These are phyloP conservation scores for Montipora capitata DNA, from an alignment of 92 coral and sea anemone species.

Conservation along the genomic window DNA sequence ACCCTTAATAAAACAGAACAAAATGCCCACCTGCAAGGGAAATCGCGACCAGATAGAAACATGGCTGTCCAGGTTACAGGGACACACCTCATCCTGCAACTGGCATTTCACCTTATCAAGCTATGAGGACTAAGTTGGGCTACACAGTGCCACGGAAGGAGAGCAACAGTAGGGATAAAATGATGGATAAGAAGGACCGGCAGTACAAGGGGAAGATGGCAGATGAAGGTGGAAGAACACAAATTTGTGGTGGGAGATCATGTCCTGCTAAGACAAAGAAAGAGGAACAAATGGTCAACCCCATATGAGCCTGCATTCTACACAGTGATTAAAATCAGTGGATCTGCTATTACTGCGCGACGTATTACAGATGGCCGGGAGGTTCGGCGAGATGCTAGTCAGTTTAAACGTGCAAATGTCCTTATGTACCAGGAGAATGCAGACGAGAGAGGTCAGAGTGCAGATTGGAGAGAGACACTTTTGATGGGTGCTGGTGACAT, in stretches of 20 bases:
- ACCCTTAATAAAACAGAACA: constrained; percentile 74
- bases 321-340: no score
- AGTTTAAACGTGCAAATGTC: no score
- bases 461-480: background rate
- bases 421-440: no score
- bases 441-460: background rate
- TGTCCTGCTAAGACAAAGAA: constrained; percentile 57
- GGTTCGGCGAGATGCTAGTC: no score
- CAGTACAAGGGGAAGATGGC: constrained; percentile 67
- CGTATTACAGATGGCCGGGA: no score
- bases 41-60: constrained; percentile 54
- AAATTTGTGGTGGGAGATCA: constrained; percentile 70
- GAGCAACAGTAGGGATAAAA: constrained; percentile 34
- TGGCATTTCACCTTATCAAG: constrained; percentile 72
- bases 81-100: constrained; percentile 63
- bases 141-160: constrained; percentile 39
- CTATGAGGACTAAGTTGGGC: constrained; percentile 75
- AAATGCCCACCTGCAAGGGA: constrained; percentile 72
- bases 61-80: constrained; percentile 49
- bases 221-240: constrained; percentile 56
- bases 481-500: background rate
- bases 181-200: constrained; percentile 30
- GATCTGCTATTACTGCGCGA: no score
- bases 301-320: no score
- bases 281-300: no score